Conservation (phyloP, 2,888 invertebrate species). For the Lithophane ornitopus region DNA sequence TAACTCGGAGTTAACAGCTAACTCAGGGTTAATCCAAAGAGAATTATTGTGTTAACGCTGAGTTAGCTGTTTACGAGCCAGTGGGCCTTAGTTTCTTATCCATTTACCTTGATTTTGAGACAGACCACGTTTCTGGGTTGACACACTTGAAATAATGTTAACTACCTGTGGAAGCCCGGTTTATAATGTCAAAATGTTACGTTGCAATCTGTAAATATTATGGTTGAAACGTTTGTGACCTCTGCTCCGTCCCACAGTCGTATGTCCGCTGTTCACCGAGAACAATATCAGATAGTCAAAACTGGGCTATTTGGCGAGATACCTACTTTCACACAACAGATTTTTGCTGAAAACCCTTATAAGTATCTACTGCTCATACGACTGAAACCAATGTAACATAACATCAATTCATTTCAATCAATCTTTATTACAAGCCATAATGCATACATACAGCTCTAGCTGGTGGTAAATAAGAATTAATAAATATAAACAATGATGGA, state of each 20-base stretch:
- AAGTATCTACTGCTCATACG: not conserved
- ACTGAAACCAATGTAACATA: not conserved
- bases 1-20: too few relatives aligned
- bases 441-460: too few relatives aligned
- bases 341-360: not conserved
- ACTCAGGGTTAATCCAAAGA: too few relatives aligned
- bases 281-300: not conserved
- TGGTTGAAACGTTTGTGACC: not conserved
- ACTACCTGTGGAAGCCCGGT: not conserved
- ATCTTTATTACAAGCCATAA: too few relatives aligned
- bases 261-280: not conserved
- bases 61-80: too few relatives aligned
- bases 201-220: conserved; percentile 7
- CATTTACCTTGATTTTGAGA: conserved; percentile 51
- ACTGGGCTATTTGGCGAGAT: not conserved
- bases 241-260: not conserved
- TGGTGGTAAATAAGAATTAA: too few relatives aligned
- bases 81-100: conserved; percentile 11
- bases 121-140: not conserved
- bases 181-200: conserved; percentile 8
- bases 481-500: too few relatives aligned
- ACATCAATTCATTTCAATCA: too few relatives aligned
- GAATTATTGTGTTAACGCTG: too few relatives aligned
- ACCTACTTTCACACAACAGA: not conserved
- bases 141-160: conserved; percentile 9